Base-by-base conservation (phyloP, 2,113 vertebrate genomes). In the Tichodroma muraria region DNA sequence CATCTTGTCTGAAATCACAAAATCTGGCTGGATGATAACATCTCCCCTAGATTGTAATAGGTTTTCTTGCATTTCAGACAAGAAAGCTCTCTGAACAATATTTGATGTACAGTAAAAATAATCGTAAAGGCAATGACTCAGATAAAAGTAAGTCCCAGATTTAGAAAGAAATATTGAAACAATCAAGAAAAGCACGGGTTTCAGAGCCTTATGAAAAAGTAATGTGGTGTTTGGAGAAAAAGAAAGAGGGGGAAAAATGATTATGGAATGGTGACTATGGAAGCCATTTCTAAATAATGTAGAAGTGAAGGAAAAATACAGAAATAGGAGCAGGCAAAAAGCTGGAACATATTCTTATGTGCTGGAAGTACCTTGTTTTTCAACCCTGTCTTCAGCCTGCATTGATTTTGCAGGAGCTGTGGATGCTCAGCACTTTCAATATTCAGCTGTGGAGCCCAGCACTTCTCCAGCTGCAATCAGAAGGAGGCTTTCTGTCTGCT, bases 21-120 rank as follows among this genome's bases (percentile, higher is more conserved):
- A 80, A 85, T 73, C 52, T 37, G 77, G 2, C n/a, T 77, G 71
- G 77, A 71, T 47, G 50, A 80, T 87, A 79, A 69, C 16, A 76
- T 81, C 65, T 82, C 15, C 31, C 13, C 10, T 65, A 31, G 33
- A 17, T 18, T 66, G 27, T 38, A 52, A 63, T n/a, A 63, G 21
- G 47, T 53, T 89, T 85, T 47, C 33, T 79, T 92, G 50, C 11
- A 72, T 89, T 87, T 89, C 70, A 88, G 70, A 57, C 42, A 89
- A 83, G 71, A 85, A 93, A 90, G 30, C 56, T 71, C n/a, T 40
- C 65, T 60, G 75, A 88, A 49, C 38, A 60, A 20, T 83, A 17
- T 85, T 85, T 91, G 93, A 89, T 85, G 24, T 66, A 66, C 50
- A 52, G 70, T 89, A 82, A 92, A 92, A 86, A 56, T 94, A 96